A percentile compares a stretch with the other conserved stretches of the same genome.
Conservation (phyloP, 2,113 vertebrate genomes). For the Ammospiza nelsoni region DNA sequence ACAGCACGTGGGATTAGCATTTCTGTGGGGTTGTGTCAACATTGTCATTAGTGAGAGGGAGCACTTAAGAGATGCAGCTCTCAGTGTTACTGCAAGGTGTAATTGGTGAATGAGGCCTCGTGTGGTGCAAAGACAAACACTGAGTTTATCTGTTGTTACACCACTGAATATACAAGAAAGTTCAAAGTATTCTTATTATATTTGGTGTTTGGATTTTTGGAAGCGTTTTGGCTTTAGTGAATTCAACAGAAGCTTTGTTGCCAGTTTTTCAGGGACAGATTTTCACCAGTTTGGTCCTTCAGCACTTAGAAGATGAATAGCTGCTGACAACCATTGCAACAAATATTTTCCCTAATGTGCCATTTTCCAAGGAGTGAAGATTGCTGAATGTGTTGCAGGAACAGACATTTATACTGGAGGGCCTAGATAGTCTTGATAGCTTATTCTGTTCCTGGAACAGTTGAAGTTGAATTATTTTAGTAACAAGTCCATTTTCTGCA, state of each 20-base stretch:
- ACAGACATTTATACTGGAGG: not conserved
- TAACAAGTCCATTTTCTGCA: not conserved
- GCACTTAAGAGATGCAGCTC: not conserved
- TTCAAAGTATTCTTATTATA: not conserved
- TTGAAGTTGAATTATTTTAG: not conserved
- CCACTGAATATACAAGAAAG: not conserved
- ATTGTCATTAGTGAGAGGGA: not conserved
- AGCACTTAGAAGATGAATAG: not conserved
- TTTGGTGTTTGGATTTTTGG: not conserved
- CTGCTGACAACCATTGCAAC: not conserved
- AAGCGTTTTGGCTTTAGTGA: not conserved
- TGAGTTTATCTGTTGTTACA: not conserved
- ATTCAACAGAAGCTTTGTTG: not conserved
- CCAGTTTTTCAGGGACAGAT: not conserved
- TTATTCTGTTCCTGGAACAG: not conserved
- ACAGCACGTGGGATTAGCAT: not conserved
- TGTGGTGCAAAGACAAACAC: not conserved
- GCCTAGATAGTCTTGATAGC: fast-evolving
- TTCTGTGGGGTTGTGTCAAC: not conserved
- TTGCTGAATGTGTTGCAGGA: not conserved
- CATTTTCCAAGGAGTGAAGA: not conserved
- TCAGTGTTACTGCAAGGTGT: not conserved
- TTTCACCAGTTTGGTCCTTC: not conserved
- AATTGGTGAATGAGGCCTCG: not conserved
- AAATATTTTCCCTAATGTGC: not conserved